Evolutionary conservation across 2,888 invertebrate species (phyloP), one percentile per base, ranked within the genome.

Genomic region (Abscondita cerata): DNA sequence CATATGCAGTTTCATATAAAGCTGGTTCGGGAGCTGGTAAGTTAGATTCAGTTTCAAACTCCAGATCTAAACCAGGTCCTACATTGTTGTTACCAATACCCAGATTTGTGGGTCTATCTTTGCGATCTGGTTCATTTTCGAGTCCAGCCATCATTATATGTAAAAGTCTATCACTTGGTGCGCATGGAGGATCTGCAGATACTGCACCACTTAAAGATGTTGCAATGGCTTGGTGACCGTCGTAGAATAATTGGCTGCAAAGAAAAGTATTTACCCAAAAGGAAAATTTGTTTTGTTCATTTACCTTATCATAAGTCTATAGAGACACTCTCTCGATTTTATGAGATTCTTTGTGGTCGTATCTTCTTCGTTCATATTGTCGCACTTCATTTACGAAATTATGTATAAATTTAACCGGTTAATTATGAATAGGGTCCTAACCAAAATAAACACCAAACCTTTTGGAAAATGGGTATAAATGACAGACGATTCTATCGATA

Each of bases 1-100:
- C 96, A 76, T 98, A 99, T 0, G 98, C 98, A 0, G 99, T 99
- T 82, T 99, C 98, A 77, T 99, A 99, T 8, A 95, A 88, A 0
- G 96, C 95, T 0, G 98, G 98, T 78, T 99, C 98, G 0, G 98
- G 97, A 0, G 98, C 96, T 12, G 95, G 86, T 0, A 93, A 90
- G 4, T 91, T 91, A 0, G 95, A 93, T 79, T 99, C 98, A 52
- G 97, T 96, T 78, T 98, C 98, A 80, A 91, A 98, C 80, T 99
- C 98, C 65, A 99, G 81, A 81, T 99, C 98, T 62, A 81, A 73
- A 51, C 96, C 96, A 72, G 88, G 89, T 75, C 80, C 91, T 79
- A 83, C 84, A 75, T 77, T 86, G 81, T 81, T 91, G 80, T 75
- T 89, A 73, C 73, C 89, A 72, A 83, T 88, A 78, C 78, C 86